phyloP scores from a whole-genome alignment of 1,140 invertebrate species.

The Cecropterus lyciades region DNA sequence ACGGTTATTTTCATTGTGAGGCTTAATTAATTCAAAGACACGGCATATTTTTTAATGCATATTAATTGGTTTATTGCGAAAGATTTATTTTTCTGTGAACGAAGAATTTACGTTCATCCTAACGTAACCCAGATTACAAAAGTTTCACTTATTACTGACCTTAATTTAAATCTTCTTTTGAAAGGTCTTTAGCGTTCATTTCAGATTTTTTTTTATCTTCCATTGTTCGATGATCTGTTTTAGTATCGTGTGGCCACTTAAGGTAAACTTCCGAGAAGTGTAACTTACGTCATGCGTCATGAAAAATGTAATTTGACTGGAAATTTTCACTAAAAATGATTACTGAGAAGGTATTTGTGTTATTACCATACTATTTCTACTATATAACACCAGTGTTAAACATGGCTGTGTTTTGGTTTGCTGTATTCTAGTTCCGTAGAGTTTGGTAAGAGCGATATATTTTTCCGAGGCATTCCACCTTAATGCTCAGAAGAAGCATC shows the following conservation, averaged over 20 bases:
- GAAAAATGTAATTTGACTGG: no score
- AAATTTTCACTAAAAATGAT: no score
- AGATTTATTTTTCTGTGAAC: slow-evolving; percentile 2
- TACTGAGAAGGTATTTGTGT: no score
- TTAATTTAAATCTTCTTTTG: slow-evolving; percentile 29
- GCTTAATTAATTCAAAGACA: no score
- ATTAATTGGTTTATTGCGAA: not conserved
- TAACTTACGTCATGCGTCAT: not conserved
- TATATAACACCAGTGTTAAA: no score
- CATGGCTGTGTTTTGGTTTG: no score
- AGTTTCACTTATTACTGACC: slow-evolving; percentile 30
- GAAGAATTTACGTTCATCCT: slow-evolving; percentile 11
- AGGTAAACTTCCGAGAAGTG: not conserved
- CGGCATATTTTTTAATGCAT: no score
- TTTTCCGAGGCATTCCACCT: no score
- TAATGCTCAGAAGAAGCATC: no score
- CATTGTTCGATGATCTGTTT: slow-evolving; percentile 16
- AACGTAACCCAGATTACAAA: slow-evolving; percentile 14
- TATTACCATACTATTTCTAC: no score
- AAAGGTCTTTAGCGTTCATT: slow-evolving; percentile 5
- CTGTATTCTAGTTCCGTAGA: no score
- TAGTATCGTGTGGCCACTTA: not conserved
- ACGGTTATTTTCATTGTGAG: not conserved
- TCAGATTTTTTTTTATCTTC: slow-evolving; percentile 6
- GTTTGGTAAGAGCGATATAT: no score